Conservation (phyloP, 2,113 vertebrate species). For the Lycaon pictus region DNA sequence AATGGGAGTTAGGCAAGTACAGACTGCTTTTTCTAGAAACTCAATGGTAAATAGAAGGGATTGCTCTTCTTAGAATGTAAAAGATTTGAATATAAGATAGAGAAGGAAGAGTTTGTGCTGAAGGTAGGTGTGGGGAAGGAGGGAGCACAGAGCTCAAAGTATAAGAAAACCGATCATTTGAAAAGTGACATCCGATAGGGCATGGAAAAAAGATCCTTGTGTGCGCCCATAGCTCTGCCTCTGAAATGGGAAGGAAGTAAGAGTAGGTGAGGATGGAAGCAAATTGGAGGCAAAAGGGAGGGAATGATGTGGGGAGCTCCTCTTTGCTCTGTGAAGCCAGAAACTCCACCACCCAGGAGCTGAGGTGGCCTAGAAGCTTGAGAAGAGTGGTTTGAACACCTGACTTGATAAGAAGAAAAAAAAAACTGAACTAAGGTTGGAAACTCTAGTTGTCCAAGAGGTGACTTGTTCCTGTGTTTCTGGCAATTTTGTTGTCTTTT, state of each 20-base stretch:
- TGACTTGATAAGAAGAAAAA: fast-evolving
- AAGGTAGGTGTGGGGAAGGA: neutral
- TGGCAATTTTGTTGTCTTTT: neutral
- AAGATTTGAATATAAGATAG: neutral
- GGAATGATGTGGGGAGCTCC: neutral
- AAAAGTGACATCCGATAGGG: neutral
- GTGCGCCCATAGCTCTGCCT: neutral
- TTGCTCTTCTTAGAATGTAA: neutral
- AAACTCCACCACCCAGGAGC: neutral
- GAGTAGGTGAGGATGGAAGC: neutral
- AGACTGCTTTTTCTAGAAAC: neutral
- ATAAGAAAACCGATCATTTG: neutral
- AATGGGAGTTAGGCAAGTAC: neutral
- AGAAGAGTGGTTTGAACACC: neutral
- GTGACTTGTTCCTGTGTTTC: neutral
- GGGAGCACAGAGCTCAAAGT: neutral
- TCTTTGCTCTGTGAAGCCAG: neutral
- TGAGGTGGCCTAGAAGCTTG: neutral
- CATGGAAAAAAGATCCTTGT: neutral
- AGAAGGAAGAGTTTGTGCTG: neutral
- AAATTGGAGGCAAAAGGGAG: neutral
- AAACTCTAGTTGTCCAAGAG: neutral
- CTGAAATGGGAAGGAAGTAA: neutral
- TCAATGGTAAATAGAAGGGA: neutral
- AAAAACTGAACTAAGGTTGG: neutral